These are phyloP conservation scores for Clistopyga incitator DNA, from an alignment of 2,888 invertebrate species.

Conservation along the genomic window DNA sequence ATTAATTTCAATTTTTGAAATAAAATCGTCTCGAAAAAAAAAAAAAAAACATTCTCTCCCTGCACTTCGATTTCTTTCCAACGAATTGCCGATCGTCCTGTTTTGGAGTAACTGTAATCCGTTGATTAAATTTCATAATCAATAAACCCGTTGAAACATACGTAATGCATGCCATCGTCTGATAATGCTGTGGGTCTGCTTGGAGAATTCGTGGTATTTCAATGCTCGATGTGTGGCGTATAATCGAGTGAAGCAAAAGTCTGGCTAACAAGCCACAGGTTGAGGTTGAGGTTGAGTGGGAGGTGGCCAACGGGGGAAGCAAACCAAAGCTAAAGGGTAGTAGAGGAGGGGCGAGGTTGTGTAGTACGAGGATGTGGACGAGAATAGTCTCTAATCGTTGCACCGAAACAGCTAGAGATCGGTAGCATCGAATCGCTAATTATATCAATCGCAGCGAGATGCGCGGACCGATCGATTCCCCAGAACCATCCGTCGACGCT, in stretches of 20 bases:
- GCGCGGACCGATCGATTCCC: constrained; percentile 37
- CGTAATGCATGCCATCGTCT: constrained; percentile 12
- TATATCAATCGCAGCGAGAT: constrained; percentile 57
- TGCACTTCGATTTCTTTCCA: background rate
- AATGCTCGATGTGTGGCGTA: constrained; percentile 5
- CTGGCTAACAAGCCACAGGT: constrained; percentile 39
- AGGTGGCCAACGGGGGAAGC: background rate
- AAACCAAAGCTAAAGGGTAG: background rate
- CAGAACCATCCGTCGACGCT: constrained; percentile 43
- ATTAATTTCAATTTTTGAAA: too few relatives aligned
- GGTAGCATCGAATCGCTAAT: constrained; percentile 56
- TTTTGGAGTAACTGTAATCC: background rate
- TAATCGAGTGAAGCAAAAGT: constrained; percentile 52
- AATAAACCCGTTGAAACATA: background rate
- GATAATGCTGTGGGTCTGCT: constrained; percentile 27
- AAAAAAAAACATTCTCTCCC: too few relatives aligned
- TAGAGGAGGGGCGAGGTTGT: background rate
- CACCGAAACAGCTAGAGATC: constrained; percentile 38
- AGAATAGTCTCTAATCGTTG: constrained; percentile 55
- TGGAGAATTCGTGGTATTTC: constrained; percentile 41
- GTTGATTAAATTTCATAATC: constrained; percentile 10
- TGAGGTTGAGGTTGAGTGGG: constrained; percentile 18
- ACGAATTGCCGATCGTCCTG: background rate
- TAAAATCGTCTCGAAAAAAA: too few relatives aligned
- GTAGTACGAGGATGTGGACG: constrained; percentile 33